phyloP scores from a whole-genome alignment of 2,888 invertebrate genomes.

The Beris morrisii region DNA sequence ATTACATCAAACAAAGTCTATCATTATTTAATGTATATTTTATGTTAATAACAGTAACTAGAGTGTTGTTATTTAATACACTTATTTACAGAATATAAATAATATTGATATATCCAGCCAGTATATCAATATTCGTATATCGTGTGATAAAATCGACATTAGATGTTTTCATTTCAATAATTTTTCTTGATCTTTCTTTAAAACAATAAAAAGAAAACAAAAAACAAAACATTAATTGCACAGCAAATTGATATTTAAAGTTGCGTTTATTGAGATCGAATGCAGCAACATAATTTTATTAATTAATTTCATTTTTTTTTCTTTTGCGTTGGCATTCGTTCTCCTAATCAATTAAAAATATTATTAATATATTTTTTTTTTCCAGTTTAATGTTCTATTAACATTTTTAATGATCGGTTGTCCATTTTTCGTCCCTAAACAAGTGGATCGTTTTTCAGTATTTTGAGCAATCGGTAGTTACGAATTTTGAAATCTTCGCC shows the following conservation, averaged over 20 bases:
- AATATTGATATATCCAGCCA: constrained; percentile 33
- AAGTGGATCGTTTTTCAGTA: constrained; percentile 8
- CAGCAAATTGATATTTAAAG: constrained; percentile 3
- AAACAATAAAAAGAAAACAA: no score
- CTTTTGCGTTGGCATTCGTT: constrained; percentile 7
- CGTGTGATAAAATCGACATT: constrained; percentile 19
- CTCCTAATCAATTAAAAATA: constrained; percentile 1
- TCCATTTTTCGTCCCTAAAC: background rate
- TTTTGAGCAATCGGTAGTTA: constrained; percentile 20
- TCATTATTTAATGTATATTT: no score
- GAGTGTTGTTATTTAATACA: background rate
- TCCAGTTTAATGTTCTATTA: no score
- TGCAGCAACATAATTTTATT: background rate
- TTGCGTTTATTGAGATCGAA: background rate
- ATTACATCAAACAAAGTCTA: no score
- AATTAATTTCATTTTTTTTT: background rate
- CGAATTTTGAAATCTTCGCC: constrained; percentile 18
- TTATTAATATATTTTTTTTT: background rate
- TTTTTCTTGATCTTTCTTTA: no score
- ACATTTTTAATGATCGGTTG: background rate
- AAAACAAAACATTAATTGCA: constrained; percentile 10
- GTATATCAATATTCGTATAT: constrained; percentile 32
- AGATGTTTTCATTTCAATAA: no score
- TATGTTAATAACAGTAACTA: no score
- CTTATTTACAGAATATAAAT: constrained; percentile 31